Conservation (phyloP, 2,888 invertebrate genomes). For the Anaspis maculata region DNA sequence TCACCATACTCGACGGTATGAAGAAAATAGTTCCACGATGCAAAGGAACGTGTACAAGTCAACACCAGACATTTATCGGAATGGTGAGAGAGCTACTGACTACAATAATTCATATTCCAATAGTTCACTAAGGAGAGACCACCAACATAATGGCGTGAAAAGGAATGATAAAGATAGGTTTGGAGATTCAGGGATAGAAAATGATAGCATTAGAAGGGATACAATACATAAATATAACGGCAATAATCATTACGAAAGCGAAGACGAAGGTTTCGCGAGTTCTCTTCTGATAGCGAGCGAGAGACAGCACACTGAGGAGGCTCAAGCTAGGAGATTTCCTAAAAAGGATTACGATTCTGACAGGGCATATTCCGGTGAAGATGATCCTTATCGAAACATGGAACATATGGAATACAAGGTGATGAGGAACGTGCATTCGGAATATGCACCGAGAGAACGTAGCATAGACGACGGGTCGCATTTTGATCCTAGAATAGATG, state of each 20-base stretch:
- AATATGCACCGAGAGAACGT: constrained; percentile 48
- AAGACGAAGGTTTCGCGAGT: constrained; percentile 63
- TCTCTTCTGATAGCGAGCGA: constrained; percentile 66
- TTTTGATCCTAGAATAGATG: constrained; percentile 54
- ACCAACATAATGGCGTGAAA: constrained; percentile 16
- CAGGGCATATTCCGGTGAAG: constrained; percentile 22
- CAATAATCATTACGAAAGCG: constrained; percentile 46
- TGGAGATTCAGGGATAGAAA: constrained; percentile 74
- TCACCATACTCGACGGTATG: constrained; percentile 19
- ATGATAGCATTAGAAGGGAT: constrained; percentile 65
- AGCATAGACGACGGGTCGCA: constrained; percentile 61
- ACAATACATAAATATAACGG: constrained; percentile 45
- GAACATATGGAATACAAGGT: constrained; percentile 46
- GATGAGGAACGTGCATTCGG: constrained; percentile 45
- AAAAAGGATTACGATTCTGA: constrained; percentile 30
- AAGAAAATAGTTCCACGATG: background rate
- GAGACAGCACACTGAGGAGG: constrained; percentile 63
- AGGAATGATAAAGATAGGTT: constrained; percentile 43
- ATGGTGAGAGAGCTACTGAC: constrained; percentile 36
- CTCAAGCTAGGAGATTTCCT: constrained; percentile 35
- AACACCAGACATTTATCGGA: constrained; percentile 53
- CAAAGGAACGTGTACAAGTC: constrained; percentile 48
- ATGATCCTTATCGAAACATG: constrained; percentile 30
- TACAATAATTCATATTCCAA: constrained; percentile 41
- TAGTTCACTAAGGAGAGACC: constrained; percentile 52